These are phyloP conservation scores for Spatula versicolor DNA, from an alignment of 2,797 vertebrate genomes.

Conservation along the genomic window DNA sequence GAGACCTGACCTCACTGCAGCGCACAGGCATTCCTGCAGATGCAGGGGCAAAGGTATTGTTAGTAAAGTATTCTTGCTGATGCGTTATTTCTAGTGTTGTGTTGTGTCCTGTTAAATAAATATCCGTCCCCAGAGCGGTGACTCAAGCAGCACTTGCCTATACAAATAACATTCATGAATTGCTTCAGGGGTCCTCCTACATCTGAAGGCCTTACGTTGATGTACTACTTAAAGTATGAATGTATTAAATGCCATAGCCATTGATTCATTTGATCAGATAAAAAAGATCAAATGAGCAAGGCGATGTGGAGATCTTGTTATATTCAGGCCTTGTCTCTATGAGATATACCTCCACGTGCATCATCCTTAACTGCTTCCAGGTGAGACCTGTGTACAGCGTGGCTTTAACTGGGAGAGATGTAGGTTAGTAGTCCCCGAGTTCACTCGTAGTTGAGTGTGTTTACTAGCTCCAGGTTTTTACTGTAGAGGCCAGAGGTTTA, in stretches of 20 bases:
- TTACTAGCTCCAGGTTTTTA: conserved; percentile 28
- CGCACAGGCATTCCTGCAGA: not conserved
- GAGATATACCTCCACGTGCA: not conserved
- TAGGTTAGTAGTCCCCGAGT: conserved; percentile 46
- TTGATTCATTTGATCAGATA: conserved; percentile 20
- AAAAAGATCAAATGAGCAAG: not conserved
- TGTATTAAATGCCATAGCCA: not conserved
- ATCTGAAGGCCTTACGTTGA: not conserved
- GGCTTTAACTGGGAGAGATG: not conserved
- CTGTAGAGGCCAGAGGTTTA: not conserved
- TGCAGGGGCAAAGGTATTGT: not conserved
- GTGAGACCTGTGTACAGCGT: not conserved
- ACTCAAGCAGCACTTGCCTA: not conserved
- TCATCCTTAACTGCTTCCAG: not conserved
- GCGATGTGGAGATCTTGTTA: not conserved
- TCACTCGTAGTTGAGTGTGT: not conserved
- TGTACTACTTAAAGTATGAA: not conserved
- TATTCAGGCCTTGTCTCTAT: not conserved
- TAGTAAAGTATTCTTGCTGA: not conserved
- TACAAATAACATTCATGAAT: not conserved
- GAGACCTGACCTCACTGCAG: not conserved
- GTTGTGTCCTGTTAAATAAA: not conserved
- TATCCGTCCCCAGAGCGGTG: not conserved
- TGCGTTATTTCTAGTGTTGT: not conserved
- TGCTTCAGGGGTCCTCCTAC: not conserved